Conservation (phyloP, 1,140 invertebrate species). For the Ditylenchus dipsaci region DNA sequence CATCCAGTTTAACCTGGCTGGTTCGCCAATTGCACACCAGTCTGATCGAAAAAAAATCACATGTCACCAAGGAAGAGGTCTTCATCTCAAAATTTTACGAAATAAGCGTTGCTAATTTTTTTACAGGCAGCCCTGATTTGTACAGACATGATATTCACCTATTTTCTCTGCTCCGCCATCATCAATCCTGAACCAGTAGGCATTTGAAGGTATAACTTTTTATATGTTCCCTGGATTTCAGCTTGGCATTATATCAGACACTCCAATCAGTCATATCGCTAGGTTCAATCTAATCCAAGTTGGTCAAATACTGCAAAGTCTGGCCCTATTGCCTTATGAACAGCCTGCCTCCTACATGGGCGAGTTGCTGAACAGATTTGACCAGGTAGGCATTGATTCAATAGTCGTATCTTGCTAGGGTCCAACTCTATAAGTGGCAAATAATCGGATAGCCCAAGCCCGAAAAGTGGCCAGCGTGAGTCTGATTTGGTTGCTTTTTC, state of each 20-base stretch:
- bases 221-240: not conserved
- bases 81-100: slow-evolving; percentile 47
- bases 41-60: slow-evolving; percentile 58
- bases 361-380: slow-evolving; percentile 73
- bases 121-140: slow-evolving; percentile 65
- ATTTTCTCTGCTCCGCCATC: slow-evolving; percentile 91
- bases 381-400: slow-evolving; percentile 63
- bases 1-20: slow-evolving; percentile 68
- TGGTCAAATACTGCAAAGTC: slow-evolving; percentile 79
- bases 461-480: too few relatives aligned
- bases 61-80: slow-evolving; percentile 64
- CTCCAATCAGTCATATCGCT: slow-evolving; percentile 81
- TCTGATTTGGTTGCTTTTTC: too few relatives aligned
- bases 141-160: slow-evolving; percentile 83
- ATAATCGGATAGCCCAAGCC: too few relatives aligned
- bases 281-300: slow-evolving; percentile 86
- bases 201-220: slow-evolving; percentile 73
- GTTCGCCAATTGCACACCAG: slow-evolving; percentile 64
- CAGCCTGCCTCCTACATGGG: slow-evolving; percentile 62
- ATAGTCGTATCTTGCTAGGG: too few relatives aligned
- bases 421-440: too few relatives aligned
- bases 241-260: slow-evolving; percentile 80
- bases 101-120: too few relatives aligned
- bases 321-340: slow-evolving; percentile 67
- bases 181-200: slow-evolving; percentile 86